Base-by-base conservation (phyloP, 2,797 vertebrate genomes). In the Synanceia verrucosa region DNA sequence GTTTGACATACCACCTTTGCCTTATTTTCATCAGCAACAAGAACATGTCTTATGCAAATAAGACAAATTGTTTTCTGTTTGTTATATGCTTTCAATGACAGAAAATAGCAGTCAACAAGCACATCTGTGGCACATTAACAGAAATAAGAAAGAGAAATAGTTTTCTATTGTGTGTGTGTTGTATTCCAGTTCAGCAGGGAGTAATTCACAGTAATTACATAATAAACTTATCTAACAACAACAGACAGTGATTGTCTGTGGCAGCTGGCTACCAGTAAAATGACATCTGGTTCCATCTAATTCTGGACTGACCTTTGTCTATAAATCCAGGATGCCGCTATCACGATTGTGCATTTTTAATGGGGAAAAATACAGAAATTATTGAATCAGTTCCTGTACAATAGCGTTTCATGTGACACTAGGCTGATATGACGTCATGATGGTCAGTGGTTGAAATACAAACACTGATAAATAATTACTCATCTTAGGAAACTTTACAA, bases 191-290 rank as follows among this genome's bases (percentile, higher is more conserved):
- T 70, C 47, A 76, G 57, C 36, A 9, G 70, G 63, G 76, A 82
- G 71, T 84, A 69, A 78, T 76, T 87, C 61, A 76, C 70, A 68
- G 55, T 85, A 91, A 91, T 90, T 88, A 82, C 68, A 89, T 86
- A 85, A 88, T 83, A 82, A 84, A 88, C 53, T 79, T 65, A 87
- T 90, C 86, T 79, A 88, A 88, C 71, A 73, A 79, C 41, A 48
- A 69, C 69, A 79, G 73, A 79, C 74, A 80, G 51, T 41, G 59
- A 81, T 56, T 86, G 73, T 65, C 50, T 24, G 39, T 44, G 81
- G 70, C 86, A 89, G 86, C 83, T 90, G 85, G 79, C 65, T 29
- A 77, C 57, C 72, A 78, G 73, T 66, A 46, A 75, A 78, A 66
- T 59, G 67, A 86, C 84, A 88, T 85, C 85, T 87, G 81, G 75